Percentiles rank a stretch among this genome's conserved stretches.
Conservation (phyloP, 2,797 vertebrate genomes). For the Amblyopsis hoosieri region DNA sequence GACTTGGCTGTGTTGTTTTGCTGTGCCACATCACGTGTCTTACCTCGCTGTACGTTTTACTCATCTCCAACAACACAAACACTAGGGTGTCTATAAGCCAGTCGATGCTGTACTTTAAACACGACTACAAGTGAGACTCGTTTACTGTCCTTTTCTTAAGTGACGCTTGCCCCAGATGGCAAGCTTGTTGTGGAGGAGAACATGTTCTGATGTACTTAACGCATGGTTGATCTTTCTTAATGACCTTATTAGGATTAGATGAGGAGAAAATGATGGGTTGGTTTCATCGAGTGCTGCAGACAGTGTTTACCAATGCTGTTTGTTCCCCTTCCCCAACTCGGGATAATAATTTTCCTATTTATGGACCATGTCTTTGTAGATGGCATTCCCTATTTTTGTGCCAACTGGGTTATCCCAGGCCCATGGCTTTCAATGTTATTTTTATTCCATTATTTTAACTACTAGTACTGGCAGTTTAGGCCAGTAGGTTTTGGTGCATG, state of each 20-base stretch:
- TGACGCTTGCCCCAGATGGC: no score
- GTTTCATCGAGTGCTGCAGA: not conserved
- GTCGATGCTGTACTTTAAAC: not conserved
- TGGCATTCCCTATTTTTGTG: no score
- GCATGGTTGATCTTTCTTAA: not conserved
- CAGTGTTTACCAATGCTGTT: not conserved
- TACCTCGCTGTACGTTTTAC: not conserved
- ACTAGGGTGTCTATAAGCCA: not conserved
- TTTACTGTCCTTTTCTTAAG: no score
- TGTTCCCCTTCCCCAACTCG: no score
- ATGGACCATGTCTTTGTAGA: no score
- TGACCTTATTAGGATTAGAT: not conserved
- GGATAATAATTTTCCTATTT: no score
- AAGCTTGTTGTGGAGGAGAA: not conserved
- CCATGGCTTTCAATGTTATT: not conserved
- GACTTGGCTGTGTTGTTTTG: no score
- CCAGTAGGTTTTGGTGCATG: conserved; percentile 44
- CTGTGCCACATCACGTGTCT: not conserved
- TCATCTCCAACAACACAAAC: conserved; percentile 12
- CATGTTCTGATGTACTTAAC: no score
- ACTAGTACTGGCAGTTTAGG: conserved; percentile 7
- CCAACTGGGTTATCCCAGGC: not conserved
- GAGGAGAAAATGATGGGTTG: not conserved
- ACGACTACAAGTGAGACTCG: no score
- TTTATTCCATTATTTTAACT: not conserved